A percentile compares a stretch with the other conserved stretches of the same genome.
Evolutionary conservation across 2,888 invertebrate species (phyloP).

Genomic region (Rhynchonema sp.): DNA sequence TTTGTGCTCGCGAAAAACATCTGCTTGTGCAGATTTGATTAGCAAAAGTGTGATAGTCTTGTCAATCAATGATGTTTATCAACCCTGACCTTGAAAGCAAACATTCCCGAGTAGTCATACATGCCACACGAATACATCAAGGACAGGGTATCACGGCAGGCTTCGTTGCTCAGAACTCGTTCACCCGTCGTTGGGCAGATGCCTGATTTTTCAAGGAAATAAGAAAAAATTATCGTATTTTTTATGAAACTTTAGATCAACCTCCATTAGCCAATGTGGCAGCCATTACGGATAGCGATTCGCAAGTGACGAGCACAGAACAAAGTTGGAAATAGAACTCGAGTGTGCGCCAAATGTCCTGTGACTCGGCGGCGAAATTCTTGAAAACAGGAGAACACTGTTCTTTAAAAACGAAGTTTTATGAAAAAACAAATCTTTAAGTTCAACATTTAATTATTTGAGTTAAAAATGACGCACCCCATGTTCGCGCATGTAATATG

Average conservation of each 20-base stretch:
- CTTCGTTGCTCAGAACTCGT: slow-evolving; percentile 67
- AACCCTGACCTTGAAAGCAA: slow-evolving; percentile 65
- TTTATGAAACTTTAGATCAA: no score
- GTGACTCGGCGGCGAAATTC: neutral
- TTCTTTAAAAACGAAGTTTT: neutral
- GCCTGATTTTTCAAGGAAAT: no score
- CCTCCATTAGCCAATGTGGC: slow-evolving; percentile 89
- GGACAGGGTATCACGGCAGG: slow-evolving; percentile 78
- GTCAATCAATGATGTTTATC: no score
- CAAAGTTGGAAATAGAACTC: slow-evolving; percentile 92
- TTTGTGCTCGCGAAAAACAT: no score
- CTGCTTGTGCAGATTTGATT: no score
- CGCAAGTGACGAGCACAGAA: slow-evolving; percentile 68
- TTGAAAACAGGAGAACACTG: neutral
- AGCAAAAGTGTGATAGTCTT: no score
- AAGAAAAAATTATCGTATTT: no score
- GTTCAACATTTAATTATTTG: neutral
- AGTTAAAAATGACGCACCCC: slow-evolving; percentile 23
- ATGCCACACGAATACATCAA: slow-evolving; percentile 93
- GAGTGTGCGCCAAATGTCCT: slow-evolving; percentile 60
- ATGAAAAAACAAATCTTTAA: no score
- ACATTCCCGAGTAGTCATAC: slow-evolving; percentile 72
- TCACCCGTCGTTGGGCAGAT: slow-evolving; percentile 35
- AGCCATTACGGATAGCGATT: slow-evolving; percentile 76
- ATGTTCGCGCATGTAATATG: slow-evolving; percentile 90